Evolutionary conservation across 1,140 invertebrate genomes (phyloP), one percentile per base, ranked within the genome.

Genomic region (Orussus abietinus): DNA sequence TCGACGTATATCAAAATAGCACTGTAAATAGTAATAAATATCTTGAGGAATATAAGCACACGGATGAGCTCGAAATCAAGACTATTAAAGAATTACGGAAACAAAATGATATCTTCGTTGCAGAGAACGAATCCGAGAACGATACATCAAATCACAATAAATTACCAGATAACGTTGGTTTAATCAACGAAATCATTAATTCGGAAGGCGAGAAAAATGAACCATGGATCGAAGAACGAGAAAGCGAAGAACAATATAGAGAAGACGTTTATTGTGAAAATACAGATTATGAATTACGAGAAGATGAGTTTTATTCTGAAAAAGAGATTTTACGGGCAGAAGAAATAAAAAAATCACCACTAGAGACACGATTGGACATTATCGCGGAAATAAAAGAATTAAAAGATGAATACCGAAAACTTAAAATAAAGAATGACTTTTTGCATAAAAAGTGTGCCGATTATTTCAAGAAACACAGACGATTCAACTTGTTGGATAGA

Each of bases 341-440:
- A n/a, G n/a, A n/a, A n/a, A n/a, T n/a, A 25, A 25, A n/a, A 25
- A 7, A 7, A 4, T 45, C 44, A 9, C n/a, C 22, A 9, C 20
- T 37, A 10, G 32, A 43, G n/a, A 3, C 32, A 11, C 19, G 49
- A 41, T 31, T 47, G 13, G 21, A 21, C 11, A 37, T 32, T 9
- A 43, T 51, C 14, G 19, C n/a, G 13, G 9, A 13, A n/a, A 18
- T 43, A 9, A 43, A 51, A 30, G 30, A 43, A 33, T 21, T 47
- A 19, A 34, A 10, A 9, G 20, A 46, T 12, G 44, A 46, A 15
- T 32, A 35, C 5, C 42, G 38, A 32, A 12, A 12, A 11, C 10
- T 46, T 2, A 42, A 36, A 33, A 18, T 39, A 17, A 47, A 51
- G 22, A 51, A 51, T 40, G 33, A n/a, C 33, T 51, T 35, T 32